Conservation (phyloP, 2,888 invertebrate species). For the Drosophila longiperda region DNA sequence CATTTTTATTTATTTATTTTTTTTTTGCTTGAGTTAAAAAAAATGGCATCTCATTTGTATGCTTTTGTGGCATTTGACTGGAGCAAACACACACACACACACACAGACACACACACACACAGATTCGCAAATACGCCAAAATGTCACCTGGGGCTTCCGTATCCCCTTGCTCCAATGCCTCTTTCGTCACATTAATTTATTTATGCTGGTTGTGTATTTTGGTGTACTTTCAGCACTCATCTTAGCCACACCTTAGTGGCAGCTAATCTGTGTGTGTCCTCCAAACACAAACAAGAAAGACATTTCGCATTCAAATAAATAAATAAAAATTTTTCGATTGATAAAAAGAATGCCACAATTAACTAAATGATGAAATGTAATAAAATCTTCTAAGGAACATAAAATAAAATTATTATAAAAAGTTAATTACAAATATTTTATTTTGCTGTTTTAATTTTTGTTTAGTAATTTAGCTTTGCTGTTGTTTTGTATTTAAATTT, state of each 20-base stretch:
- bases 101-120: background rate
- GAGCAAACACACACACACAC: slow-evolving; percentile 18
- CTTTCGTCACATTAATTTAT: slow-evolving; percentile 37
- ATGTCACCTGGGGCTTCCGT: slow-evolving; percentile 4
- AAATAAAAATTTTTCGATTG: background rate
- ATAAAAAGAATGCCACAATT: background rate
- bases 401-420: background rate
- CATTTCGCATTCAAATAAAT: background rate
- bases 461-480: background rate
- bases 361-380: background rate
- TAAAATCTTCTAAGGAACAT: no score
- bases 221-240: slow-evolving; percentile 9
- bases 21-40: slow-evolving; percentile 20
- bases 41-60: slow-evolving; percentile 69
- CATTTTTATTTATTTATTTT: background rate
- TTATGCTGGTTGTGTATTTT: slow-evolving; percentile 38
- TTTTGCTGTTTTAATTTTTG: background rate
- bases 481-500: background rate
- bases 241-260: slow-evolving; percentile 28
- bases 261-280: background rate
- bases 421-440: background rate
- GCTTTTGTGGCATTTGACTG: slow-evolving; percentile 53
- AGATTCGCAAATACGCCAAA: background rate
- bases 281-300: background rate
- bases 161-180: background rate